Evolutionary conservation across 1,140 invertebrate genomes (phyloP), one percentile per base, ranked within the genome.

Genomic region (Aplysia californica): DNA sequence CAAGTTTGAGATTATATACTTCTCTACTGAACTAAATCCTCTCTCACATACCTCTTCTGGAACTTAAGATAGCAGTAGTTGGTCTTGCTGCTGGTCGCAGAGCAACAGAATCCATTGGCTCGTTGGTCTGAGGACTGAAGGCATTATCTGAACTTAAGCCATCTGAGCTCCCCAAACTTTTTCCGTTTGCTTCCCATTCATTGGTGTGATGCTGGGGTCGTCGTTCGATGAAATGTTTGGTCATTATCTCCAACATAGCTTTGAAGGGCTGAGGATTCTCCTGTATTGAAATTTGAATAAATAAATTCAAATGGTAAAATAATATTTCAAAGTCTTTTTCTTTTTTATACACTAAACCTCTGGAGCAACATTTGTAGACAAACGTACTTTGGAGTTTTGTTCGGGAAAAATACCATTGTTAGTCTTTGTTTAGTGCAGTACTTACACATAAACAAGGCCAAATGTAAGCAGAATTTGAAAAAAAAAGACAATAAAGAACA

Each of bases 171-270:
- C 36, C 61, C n/a, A n/a, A n/a, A n/a, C n/a, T n/a, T n/a, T n/a
- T n/a, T 50, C 5, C 15, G 21, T 29, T 44, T 18, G 66, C 6
- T 33, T 68, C 55, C 23, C 26, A 20, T 26, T 41, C 67, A 44
- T 67, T 55, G 1, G 36, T 23, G 29, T 68, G 38, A 18, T 69
- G 10, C n/a, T 39, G 59, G 23, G 35, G 50, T 33, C n/a, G 59
- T 58, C 44, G 31, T 41, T 82, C 80, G 50, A 86, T n/a, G 39
- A 86, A 80, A 66, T 77, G 80, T 71, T 84, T 83, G 4, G 83
- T 81, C 33, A 88, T 85, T 5, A 88, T 80, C 82, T 88, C 87
- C 33, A 88, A 50, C 84, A 88, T 88, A 41, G 84, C 79, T 71
- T 83, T 76, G n/a, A 85, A 77, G 6, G 87, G 86, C n/a, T 79